Percentiles rank a stretch among this genome's conserved stretches.
Evolutionary conservation across 1,140 invertebrate species (phyloP).

Genomic region (Coptotermes formosanus): DNA sequence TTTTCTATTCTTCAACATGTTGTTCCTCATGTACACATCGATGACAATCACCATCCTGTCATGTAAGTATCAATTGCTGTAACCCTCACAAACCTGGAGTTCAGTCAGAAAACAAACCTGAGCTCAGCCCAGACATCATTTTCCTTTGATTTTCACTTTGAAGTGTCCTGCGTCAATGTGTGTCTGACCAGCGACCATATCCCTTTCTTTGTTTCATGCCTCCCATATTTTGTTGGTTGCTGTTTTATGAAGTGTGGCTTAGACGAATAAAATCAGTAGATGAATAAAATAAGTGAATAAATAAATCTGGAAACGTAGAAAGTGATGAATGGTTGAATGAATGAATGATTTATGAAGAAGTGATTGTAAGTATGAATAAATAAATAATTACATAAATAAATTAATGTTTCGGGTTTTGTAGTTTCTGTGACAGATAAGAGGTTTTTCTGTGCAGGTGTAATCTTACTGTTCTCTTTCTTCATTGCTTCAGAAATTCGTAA

Average conservation of each 20-base stretch:
- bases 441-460: no score
- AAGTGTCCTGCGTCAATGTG: neutral
- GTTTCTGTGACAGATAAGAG: no score
- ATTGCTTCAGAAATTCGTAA: no score
- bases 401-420: no score
- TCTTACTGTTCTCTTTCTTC: no score
- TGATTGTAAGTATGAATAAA: no score
- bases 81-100: neutral
- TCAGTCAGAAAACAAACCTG: neutral
- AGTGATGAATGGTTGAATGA: neutral
- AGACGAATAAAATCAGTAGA: no score
- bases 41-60: constrained; percentile 98
- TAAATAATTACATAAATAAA: no score
- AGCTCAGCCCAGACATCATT: no score
- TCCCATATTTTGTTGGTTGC: neutral
- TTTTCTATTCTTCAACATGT: constrained; percentile 96
- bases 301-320: neutral
- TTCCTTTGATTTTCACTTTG: no score
- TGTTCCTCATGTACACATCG: constrained; percentile 97
- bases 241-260: no score
- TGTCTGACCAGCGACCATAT: neutral
- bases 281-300: neutral
- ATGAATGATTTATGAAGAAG: no score
- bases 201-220: neutral
- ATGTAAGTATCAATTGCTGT: constrained; percentile 64